These are phyloP conservation scores for Phasianus colchicus DNA, from an alignment of 2,113 vertebrate genomes.

Conservation along the genomic window DNA sequence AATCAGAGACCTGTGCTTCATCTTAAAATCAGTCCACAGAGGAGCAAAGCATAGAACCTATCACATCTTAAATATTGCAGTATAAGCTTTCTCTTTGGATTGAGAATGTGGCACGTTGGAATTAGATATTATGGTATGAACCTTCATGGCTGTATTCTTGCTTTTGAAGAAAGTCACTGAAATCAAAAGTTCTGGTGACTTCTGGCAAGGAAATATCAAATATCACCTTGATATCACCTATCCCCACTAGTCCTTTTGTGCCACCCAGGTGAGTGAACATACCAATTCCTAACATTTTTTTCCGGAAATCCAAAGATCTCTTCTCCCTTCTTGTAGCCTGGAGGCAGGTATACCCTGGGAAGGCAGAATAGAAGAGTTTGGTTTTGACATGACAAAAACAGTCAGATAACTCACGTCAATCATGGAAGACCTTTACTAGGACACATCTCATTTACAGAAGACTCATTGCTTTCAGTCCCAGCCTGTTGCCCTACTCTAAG, in stretches of 20 bases:
- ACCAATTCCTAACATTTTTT: constrained; percentile 52
- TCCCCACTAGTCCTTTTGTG: background rate
- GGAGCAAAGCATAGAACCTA: background rate
- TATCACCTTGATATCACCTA: background rate
- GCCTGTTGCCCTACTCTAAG: background rate
- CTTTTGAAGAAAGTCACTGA: background rate
- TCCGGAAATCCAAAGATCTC: constrained; percentile 56
- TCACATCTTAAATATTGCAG: background rate
- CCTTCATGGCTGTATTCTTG: background rate
- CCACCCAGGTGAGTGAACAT: background rate
- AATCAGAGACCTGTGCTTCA: background rate
- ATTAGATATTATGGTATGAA: background rate
- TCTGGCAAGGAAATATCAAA: background rate
- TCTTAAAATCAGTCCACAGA: background rate
- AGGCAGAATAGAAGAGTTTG: background rate
- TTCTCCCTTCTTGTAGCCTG: background rate
- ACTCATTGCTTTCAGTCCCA: background rate
- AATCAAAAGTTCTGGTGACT: background rate
- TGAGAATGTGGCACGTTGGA: background rate
- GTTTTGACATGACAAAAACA: background rate
- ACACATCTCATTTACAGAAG: background rate
- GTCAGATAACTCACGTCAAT: background rate
- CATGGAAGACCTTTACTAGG: background rate
- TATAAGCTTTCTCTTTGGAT: background rate
- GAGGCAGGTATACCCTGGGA: constrained; percentile 62